Base-by-base conservation (phyloP, 2,113 vertebrate species). In the Paradoxurus hermaphroditus region DNA sequence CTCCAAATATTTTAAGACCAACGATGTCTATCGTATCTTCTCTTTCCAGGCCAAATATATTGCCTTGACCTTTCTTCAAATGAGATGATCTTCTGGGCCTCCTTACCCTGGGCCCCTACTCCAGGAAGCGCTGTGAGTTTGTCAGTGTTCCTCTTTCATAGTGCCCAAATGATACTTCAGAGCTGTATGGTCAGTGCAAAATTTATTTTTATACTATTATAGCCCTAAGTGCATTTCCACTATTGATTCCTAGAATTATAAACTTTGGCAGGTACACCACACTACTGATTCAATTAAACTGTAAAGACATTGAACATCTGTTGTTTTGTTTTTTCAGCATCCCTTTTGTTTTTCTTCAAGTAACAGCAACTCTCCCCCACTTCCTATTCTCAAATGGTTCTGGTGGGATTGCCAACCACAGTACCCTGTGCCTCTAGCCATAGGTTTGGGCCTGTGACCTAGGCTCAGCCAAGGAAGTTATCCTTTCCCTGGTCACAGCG, bases 1-100 rank as follows among this genome's bases (percentile, higher is more conserved):
- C 56, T 81, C 78, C 34, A 89, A 51, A 93, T 93, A 95, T 59
- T 89, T 84, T 72, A 83, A 89, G 86, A 21, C 3, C 56, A 88
- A 73, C 13, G 0, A 6, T 62, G 31, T 96, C n/a, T 88, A 65
- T 73, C 62, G 68, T 4, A 88, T 84, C 68, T 63, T 73, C 31
- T 90, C 53, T 79, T 86, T 81, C 86, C 27, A 68, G 36, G 51
- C 36, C 56, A 81, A 79, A 93, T 59, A 67, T 39, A 51, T 62
- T 79, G 39, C 44, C 73, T 86, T 91, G 86, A 91, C 10, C 13
- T 62, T 82, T 75, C 68, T 95, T 95, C 63, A 46, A 77, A 89
- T 82, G 49, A 85, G 51, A 75, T 7, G 16, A 5, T 79, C 53
- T 92, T 81, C 46, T 73, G 56, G 84, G 46, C 19, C 56, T 81